Base-by-base conservation (phyloP, 2,888 invertebrate genomes). In the Eilema caniola region DNA sequence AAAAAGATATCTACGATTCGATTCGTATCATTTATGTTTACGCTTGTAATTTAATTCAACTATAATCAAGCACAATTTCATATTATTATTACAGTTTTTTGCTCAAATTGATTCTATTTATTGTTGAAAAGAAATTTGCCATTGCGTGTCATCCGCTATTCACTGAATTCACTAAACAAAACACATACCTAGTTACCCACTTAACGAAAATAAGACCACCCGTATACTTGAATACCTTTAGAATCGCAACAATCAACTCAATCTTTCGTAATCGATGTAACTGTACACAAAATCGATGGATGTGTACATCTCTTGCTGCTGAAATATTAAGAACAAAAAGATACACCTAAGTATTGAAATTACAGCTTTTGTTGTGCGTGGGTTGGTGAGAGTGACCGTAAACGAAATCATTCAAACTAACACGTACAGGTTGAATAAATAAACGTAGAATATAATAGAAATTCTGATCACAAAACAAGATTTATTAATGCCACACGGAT, bases 341-440 rank as follows among this genome's bases (percentile, higher is more conserved):
- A 82, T 86, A n/a, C n/a, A n/a, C n/a, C 83, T 62, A 62, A 53
- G 37, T 62, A 85, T 77, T n/a, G 81, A 83, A 83, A 81, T 85
- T 85, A 83, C 75, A 72, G 79, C 87, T 88, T 88, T 89, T 85
- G 84, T 80, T 81, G 72, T 66, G 79, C 80, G 89, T 89, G 82
- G 89, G 88, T 74, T 62, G 89, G 81, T 87, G 85, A 88, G 90
- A 86, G 88, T 86, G 83, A 86, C 89, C 82, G 70, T 79, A 81
- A 79, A 85, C 86, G 79, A 89, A 91, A 89, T 91, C 89, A 89
- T 86, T 87, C 88, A 86, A 83, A 89, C 87, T 89, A 88, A 90
- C 89, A 91, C 80, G 88, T 90, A 90, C 94, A 93, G 92, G 92
- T 94, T 92, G 91, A 87, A 88, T 88, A 88, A 86, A 89, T 86